These are phyloP conservation scores for Burhinus bistriatus DNA, from an alignment of 2,113 vertebrate genomes.

Conservation along the genomic window DNA sequence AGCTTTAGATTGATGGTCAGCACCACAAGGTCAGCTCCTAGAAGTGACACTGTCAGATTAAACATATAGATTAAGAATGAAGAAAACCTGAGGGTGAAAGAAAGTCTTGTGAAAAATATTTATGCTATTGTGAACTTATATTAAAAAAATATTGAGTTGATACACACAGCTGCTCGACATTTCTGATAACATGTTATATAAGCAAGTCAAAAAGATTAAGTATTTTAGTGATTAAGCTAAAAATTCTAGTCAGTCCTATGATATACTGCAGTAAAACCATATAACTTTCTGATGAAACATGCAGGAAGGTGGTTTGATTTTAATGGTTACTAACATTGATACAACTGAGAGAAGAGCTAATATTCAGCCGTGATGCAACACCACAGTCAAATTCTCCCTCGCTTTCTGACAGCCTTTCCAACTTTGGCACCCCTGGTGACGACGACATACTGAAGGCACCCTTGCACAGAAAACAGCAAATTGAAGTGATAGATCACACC, in stretches of 20 bases:
- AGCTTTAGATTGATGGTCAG: neutral
- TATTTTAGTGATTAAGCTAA: neutral
- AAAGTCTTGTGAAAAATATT: neutral
- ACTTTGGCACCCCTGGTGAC: neutral
- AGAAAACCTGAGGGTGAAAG: neutral
- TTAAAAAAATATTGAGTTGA: neutral
- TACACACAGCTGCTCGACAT: neutral
- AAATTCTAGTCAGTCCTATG: neutral
- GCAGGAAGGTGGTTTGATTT: neutral
- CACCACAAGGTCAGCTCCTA: neutral
- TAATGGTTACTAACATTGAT: neutral
- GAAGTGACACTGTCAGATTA: neutral
- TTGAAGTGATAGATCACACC: neutral
- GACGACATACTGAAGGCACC: neutral
- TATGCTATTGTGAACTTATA: neutral
- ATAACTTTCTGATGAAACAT: neutral
- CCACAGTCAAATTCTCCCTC: neutral
- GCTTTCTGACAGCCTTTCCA: neutral
- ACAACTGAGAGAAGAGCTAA: neutral
- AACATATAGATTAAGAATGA: neutral
- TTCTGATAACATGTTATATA: neutral
- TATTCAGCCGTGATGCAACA: neutral
- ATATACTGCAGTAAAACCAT: neutral
- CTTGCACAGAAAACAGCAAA: neutral
- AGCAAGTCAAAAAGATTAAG: neutral